Evolutionary conservation across 2,888 invertebrate species (phyloP), one percentile per base, ranked within the genome.

Genomic region (Hemaris fuciformis): DNA sequence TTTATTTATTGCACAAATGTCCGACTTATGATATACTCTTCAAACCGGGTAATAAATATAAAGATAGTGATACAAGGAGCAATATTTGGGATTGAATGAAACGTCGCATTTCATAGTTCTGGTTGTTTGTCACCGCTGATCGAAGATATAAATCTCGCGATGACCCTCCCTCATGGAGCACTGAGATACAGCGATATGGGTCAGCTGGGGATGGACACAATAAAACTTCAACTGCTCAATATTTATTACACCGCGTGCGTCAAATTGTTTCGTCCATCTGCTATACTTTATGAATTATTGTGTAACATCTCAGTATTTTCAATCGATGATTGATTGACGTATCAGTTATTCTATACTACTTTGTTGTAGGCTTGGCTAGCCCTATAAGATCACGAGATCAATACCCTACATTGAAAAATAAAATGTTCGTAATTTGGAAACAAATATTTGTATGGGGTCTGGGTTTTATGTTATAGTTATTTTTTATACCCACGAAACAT

Each of bases 191-290:
- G 64, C 70, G 77, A 80, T 81, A 81, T 81, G 74, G 83, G 81
- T 83, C 84, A 87, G 81, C 76, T 83, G 83, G 81, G 81, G 77
- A 81, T 77, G 79, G 83, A 81, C 79, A 78, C 80, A 83, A 84
- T 85, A 82, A 82, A 83, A 83, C 73, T 81, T 78, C 76, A 76
- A 80, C 77, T 77, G 77, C 8, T 71, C 76, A 70, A 82, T 83
- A 80, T 79, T 80, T 81, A 79, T 79, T 80, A 76, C 71, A 75
- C 70, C 77, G 74, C 73, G 22, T 13, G 42, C 62, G 63, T 64
- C 61, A 56, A 63, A 65, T 41, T 62, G 25, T 53, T 53, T 62
- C 60, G 62, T 10, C 23, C 34, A n/a, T 22, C 57, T 59, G 8
- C 27, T 4, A 15, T n/a, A n/a, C n/a, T n/a, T 38, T 56, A 41